phyloP scores from a whole-genome alignment of 2,888 invertebrate species.

The Serrognathus titanus region DNA sequence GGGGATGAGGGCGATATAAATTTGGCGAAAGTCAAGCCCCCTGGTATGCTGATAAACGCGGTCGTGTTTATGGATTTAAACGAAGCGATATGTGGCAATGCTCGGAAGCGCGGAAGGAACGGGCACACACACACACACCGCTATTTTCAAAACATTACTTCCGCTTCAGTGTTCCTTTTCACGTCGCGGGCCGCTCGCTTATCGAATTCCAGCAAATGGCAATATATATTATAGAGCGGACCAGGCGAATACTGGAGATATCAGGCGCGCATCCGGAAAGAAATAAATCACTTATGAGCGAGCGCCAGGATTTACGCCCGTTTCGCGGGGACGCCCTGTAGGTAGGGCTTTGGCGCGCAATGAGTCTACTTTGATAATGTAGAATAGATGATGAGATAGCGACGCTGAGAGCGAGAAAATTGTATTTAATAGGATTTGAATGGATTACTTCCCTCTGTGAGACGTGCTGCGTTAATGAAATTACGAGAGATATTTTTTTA shows the following conservation, averaged over 20 bases:
- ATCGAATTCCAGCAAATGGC: constrained; percentile 41
- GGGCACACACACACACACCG: constrained; percentile 24
- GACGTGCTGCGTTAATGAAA: too few species aligned
- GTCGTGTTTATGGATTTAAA: constrained; percentile 10
- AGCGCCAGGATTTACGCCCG: too few species aligned
- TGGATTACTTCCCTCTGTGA: too few species aligned
- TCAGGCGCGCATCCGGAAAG: too few species aligned
- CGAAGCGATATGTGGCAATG: constrained; percentile 8
- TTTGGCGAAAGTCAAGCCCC: not conserved
- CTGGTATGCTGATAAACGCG: constrained; percentile 5
- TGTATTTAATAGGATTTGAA: too few species aligned
- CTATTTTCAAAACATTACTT: constrained; percentile 45
- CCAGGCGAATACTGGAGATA: not conserved
- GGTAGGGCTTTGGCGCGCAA: too few species aligned
- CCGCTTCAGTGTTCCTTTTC: constrained; percentile 42
- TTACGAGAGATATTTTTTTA: too few species aligned
- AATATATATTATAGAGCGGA: constrained; percentile 29
- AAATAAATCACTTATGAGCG: too few species aligned
- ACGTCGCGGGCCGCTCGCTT: constrained; percentile 37
- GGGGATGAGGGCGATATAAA: not conserved
- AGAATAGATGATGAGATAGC: too few species aligned
- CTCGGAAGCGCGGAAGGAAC: constrained; percentile 18
- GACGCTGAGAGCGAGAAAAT: too few species aligned
- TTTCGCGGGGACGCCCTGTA: too few species aligned
- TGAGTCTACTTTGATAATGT: too few species aligned